A percentile compares a stretch with the other conserved stretches of the same genome.
phyloP scores from a whole-genome alignment of 2,113 vertebrate species.

The Isichthys henryi region DNA sequence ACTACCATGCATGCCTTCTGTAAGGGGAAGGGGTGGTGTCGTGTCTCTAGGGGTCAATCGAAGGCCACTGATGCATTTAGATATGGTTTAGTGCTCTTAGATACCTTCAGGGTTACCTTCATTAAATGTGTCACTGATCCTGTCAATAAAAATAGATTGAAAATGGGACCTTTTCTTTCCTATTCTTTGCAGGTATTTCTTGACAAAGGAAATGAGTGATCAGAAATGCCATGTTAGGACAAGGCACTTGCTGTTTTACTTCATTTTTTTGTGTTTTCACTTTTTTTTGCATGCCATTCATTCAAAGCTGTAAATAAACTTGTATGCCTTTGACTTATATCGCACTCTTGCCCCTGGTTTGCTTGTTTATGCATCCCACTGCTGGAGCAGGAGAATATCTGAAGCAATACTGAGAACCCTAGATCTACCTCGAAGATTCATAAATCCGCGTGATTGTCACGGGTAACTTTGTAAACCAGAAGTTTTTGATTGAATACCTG shows the following conservation, averaged over 20 bases:
- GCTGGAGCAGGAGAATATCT: background rate
- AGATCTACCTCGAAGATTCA: too few species aligned
- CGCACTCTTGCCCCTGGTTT: background rate
- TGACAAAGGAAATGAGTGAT: slow-evolving; percentile 30
- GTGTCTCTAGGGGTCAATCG: background rate
- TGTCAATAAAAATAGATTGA: background rate
- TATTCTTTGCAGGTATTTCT: slow-evolving; percentile 49
- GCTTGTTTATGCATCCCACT: background rate
- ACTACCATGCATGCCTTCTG: slow-evolving; percentile 18
- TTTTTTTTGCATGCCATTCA: background rate
- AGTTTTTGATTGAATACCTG: too few species aligned
- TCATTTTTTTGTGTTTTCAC: slow-evolving; percentile 25
- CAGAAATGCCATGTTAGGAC: background rate
- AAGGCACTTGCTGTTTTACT: background rate
- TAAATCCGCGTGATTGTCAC: too few species aligned
- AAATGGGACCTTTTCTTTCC: background rate
- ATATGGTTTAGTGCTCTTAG: background rate
- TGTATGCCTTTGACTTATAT: background rate
- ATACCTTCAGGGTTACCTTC: background rate
- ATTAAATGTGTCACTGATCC: background rate
- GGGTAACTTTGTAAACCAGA: too few species aligned
- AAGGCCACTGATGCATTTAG: background rate
- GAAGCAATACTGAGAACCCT: background rate
- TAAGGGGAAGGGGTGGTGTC: background rate
- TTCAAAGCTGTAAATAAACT: background rate